Base-by-base conservation (phyloP, 2,113 vertebrate species). In the Sterrhoptilus dennistouni region DNA sequence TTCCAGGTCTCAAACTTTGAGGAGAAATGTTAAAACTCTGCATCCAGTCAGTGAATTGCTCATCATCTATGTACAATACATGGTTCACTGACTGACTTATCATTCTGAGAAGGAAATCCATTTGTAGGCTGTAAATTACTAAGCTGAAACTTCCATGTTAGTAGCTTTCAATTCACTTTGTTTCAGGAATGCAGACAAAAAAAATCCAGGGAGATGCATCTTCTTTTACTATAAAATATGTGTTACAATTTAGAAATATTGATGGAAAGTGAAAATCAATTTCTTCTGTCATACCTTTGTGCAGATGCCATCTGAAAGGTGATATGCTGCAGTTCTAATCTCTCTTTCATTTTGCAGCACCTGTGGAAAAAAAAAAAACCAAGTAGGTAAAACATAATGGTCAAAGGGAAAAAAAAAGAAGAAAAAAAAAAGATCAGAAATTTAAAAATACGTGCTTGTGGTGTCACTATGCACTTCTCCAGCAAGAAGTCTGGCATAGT, bases 231-330 rank as follows among this genome's bases (percentile, higher is more conserved):
- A 70, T 29, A 94, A 92, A 95, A 94, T 95, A 83, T 63, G 61
- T 24, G 14, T 82, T 96, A 92, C 78, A 91, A 80, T 94, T 95
- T 93, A 83, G 72, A 80, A 97, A 87, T 90, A 68, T 86, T 95
- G 90, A 96, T 74, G 78, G 96, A 77, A 97, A 96, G 85, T 92
- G 72, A 95, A 97, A 97, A 96, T 96, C 83, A 95, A 95, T 96
- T 96, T 97, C 36, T 96, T 94, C 61, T 87, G 64, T 93, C 86
- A 87, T 79, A 93, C 31, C 52, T 89, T 90, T 87, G 36, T 82
- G 47, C 57, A 89, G 93, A 97, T 85, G 77, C 54, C 77, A 87
- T 94, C 95, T 85, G 70, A 72, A 94, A 84, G 24, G 84, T 76
- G 77, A 77, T 91, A 86, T 31, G 87, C 54, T 74, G 36, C 63